Percentiles rank a stretch among this genome's conserved stretches.
phyloP scores from a whole-genome alignment of 2,113 vertebrate species.

The Chloroceryle aenea region DNA sequence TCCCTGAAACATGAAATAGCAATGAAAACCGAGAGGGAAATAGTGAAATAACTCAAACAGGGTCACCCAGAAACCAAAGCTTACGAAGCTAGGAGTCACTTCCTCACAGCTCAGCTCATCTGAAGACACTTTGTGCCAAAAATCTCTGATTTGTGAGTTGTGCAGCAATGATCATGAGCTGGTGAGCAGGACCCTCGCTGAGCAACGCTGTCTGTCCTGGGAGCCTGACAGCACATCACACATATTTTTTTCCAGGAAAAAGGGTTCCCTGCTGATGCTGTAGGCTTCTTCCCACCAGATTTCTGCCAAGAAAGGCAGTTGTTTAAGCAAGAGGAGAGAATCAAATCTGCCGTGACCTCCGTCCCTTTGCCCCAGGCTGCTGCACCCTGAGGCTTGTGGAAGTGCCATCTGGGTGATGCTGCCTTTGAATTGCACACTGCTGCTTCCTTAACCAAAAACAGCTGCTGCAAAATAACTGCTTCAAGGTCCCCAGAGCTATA shows the following conservation, averaged over 20 bases:
- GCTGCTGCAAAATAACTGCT: neutral
- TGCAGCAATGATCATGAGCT: rapidly evolving
- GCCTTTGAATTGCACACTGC: neutral
- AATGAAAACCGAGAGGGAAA: neutral
- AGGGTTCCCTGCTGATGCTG: neutral
- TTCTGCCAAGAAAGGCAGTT: conserved; percentile 14
- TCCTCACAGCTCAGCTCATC: neutral
- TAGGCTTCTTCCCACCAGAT: neutral
- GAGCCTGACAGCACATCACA: neutral
- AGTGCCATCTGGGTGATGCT: neutral
- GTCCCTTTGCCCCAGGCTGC: neutral
- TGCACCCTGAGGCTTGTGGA: neutral
- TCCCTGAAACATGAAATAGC: neutral
- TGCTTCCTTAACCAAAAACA: neutral
- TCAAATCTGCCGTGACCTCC: neutral
- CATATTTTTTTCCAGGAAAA: neutral
- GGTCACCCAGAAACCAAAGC: neutral
- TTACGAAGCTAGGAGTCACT: neutral
- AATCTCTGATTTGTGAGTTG: rapidly evolving
- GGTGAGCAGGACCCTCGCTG: rapidly evolving
- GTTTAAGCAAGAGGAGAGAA: neutral
- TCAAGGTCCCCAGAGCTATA: neutral
- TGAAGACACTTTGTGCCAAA: neutral
- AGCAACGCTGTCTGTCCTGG: rapidly evolving
- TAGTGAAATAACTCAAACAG: neutral